Base-by-base conservation (phyloP, 1,140 invertebrate species). In the Arctopsyche grandis region DNA sequence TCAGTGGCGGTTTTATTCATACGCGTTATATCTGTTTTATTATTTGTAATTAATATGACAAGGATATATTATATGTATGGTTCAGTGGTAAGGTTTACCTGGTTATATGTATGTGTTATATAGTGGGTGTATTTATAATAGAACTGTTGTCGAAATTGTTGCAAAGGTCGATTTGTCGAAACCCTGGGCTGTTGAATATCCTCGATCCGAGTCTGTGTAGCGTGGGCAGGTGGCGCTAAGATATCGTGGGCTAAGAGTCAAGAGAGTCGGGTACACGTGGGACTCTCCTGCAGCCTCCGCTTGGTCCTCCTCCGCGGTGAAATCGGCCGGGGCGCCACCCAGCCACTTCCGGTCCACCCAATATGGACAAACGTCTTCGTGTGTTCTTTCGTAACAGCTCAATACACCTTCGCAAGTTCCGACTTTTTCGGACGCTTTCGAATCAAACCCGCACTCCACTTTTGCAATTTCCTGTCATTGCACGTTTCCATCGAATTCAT, bases 211-310 rank as follows among this genome's bases (percentile, higher is more conserved):
- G 29, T 38, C 29, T 38, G 29, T 1, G 1, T 1, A 52, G 16
- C 16, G 48, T 52, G 48, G 48, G 48, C 48, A 52, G 48, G 48
- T 52, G 48, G 48, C 48, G 48, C 48, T 52, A 52, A 52, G 16
- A 52, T 3, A 5, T 12, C 48, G 48, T 52, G 48, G 48, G 48
- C 10, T 46, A 46, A 46, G 5, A 16, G 4, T 52, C 16, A n/a
- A n/a, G n/a, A n/a, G n/a, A n/a, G n/a, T 14, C 48, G 3, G 12
- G 48, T 10, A 52, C 48, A 52, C 16, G 48, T 52, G 29, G 29
- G 29, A 38, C 29, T 38, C 29, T 38, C 29, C 29, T 38, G 29
- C 29, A 7, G 29, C 29, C 29, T 38, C 29, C 7, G 29, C 29
- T 38, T 4, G 29, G 29, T 38, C 29, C 29, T 38, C 16, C 48